Evolutionary conservation across 2,888 invertebrate genomes (phyloP).

Genomic region (Eristalis pertinax): DNA sequence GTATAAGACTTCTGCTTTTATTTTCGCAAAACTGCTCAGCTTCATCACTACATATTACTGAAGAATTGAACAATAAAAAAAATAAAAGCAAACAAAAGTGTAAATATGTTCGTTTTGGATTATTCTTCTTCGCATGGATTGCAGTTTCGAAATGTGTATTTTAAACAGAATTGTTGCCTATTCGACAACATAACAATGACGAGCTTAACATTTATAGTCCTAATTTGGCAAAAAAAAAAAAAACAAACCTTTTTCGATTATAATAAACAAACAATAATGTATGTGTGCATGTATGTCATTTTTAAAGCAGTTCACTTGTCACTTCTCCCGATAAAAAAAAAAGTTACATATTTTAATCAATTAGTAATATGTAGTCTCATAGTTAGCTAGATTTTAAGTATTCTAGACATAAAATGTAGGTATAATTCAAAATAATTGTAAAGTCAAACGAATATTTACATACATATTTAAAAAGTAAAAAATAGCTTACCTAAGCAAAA

Average conservation of each 20-base stretch:
- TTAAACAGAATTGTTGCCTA: constrained; percentile 1
- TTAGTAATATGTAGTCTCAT: constrained; percentile 51
- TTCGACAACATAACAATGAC: constrained; percentile 26
- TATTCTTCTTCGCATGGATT: not conserved
- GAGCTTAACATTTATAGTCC: constrained; percentile 44
- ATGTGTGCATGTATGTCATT: constrained; percentile 67
- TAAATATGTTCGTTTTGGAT: not conserved
- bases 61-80: not conserved
- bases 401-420: constrained; percentile 56
- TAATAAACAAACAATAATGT: constrained; percentile 22
- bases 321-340: constrained; percentile 28
- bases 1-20: not conserved
- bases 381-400: constrained; percentile 65
- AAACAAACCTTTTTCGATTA: constrained; percentile 5
- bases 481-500: constrained; percentile 65
- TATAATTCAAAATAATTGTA: constrained; percentile 57
- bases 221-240: constrained; percentile 30
- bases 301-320: constrained; percentile 17
- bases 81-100: not conserved
- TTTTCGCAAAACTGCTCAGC: not conserved
- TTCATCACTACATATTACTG: not conserved
- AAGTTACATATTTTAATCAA: constrained; percentile 10
- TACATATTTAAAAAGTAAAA: constrained; percentile 56
- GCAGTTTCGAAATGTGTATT: not conserved
- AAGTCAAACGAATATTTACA: constrained; percentile 68